phyloP scores from a whole-genome alignment of 2,888 invertebrate genomes.

The Drosophila merina region DNA sequence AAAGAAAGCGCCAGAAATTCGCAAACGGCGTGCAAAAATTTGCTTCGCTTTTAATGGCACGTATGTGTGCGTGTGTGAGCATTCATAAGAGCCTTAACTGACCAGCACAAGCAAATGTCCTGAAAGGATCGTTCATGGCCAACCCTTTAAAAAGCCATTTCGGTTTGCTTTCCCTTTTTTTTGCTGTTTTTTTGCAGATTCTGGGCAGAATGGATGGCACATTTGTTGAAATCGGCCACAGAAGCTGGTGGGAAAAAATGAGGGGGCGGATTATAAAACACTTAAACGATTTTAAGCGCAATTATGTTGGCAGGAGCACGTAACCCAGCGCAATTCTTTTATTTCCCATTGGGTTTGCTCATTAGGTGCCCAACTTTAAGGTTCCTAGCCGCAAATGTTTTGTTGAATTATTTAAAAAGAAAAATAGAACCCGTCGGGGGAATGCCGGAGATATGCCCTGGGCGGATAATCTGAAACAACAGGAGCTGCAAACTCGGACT shows the following conservation, averaged over 20 bases:
- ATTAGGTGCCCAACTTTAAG: conserved; percentile 69
- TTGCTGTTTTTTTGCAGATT: conserved; percentile 13
- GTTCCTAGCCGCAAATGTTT: conserved; percentile 24
- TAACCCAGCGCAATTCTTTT: conserved; percentile 53
- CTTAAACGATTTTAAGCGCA: conserved; percentile 79
- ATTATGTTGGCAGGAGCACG: conserved; percentile 73
- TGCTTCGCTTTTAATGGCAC: conserved; percentile 68
- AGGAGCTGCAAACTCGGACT: conserved; percentile 48
- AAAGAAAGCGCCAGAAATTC: conserved; percentile 47
- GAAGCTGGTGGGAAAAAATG: conserved; percentile 37
- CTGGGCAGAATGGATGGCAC: conserved; percentile 28
- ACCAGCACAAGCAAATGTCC: conserved; percentile 41
- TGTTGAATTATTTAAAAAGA: conserved; percentile 57
- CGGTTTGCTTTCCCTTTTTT: conserved; percentile 31
- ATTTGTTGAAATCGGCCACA: conserved; percentile 63
- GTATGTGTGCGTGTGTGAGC: conserved; percentile 22
- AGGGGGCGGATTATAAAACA: conserved; percentile 72
- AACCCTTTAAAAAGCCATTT: conserved; percentile 76
- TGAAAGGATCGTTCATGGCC: conserved; percentile 48
- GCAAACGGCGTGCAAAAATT: conserved; percentile 62
- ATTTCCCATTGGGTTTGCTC: conserved; percentile 54
- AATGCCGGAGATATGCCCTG: conserved; percentile 13
- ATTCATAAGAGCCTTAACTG: conserved; percentile 60
- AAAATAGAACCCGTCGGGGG: conserved; percentile 12
- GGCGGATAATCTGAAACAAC: conserved; percentile 33